phyloP scores from a whole-genome alignment of 2,888 invertebrate species.

The Maniola hyperantus region DNA sequence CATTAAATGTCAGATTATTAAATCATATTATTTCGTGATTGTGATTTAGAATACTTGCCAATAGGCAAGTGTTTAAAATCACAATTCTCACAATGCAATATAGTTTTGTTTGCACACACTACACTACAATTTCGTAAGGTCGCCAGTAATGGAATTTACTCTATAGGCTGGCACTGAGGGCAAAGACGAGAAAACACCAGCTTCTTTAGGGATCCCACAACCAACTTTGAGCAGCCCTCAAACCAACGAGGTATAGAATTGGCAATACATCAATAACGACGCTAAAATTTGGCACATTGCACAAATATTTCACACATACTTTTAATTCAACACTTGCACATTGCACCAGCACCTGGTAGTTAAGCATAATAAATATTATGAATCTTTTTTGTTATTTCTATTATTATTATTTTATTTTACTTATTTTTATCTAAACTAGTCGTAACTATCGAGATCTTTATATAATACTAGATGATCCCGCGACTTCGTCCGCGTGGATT shows the following conservation, averaged over 20 bases:
- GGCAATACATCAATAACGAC: conserved; percentile 48
- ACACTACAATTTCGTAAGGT: conserved; percentile 56
- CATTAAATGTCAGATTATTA: no score
- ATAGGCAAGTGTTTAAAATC: conserved; percentile 1
- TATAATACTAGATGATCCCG: no score
- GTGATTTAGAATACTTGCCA: no score
- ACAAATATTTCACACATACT: conserved; percentile 47
- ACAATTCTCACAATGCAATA: conserved; percentile 20
- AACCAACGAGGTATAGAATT: conserved; percentile 70
- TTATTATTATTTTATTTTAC: not conserved
- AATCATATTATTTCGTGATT: no score
- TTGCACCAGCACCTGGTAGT: conserved; percentile 48
- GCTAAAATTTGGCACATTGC: conserved; percentile 50
- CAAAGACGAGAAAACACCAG: conserved; percentile 61
- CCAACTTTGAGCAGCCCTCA: conserved; percentile 67
- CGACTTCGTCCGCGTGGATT: no score
- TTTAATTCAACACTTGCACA: conserved; percentile 40
- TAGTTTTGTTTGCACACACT: conserved; percentile 25
- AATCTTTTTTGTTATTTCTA: conserved; percentile 27
- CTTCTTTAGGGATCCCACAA: conserved; percentile 68
- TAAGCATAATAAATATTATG: conserved; percentile 35
- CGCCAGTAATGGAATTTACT: conserved; percentile 70
- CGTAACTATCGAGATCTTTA: no score
- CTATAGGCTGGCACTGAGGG: conserved; percentile 73
- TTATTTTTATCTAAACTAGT: not conserved